A percentile compares a stretch with the other conserved stretches of the same genome.
phyloP scores from a whole-genome alignment of 2,888 invertebrate genomes.

The Trachelus tabidus region DNA sequence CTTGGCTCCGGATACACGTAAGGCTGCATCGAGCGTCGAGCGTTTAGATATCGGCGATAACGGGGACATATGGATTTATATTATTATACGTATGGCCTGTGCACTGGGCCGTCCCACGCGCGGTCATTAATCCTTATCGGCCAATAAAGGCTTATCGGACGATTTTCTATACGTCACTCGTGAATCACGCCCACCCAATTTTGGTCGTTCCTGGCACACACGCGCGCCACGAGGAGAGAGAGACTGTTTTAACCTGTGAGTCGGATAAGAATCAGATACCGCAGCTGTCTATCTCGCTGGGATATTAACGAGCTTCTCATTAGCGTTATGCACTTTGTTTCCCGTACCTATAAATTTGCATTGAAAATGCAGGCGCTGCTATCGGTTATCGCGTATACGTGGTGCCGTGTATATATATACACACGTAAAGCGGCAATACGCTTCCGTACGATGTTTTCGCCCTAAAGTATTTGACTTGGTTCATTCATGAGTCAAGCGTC shows the following conservation, averaged over 20 bases:
- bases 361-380: neutral
- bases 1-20: neutral
- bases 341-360: neutral
- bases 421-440: neutral
- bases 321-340: neutral
- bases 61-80: neutral
- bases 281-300: neutral
- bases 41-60: neutral
- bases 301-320: neutral
- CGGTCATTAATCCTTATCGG: slow-evolving; percentile 36
- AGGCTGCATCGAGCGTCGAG: neutral
- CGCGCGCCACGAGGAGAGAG: neutral
- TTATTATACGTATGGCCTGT: slow-evolving; percentile 8
- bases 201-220: neutral
- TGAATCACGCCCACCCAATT: slow-evolving; percentile 3
- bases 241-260: neutral
- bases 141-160: slow-evolving; percentile 34
- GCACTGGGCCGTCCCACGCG: slow-evolving; percentile 20
- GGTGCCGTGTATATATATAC: too few species aligned
- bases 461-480: slow-evolving; percentile 21
- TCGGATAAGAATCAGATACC: neutral
- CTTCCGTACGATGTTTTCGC: slow-evolving; percentile 1
- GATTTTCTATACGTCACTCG: slow-evolving; percentile 26
- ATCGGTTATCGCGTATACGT: neutral
- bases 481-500: slow-evolving; percentile 16